Evolutionary conservation across 2,113 vertebrate genomes (phyloP), one percentile per base, ranked within the genome.

Genomic region (Oryctolagus cuniculus): DNA sequence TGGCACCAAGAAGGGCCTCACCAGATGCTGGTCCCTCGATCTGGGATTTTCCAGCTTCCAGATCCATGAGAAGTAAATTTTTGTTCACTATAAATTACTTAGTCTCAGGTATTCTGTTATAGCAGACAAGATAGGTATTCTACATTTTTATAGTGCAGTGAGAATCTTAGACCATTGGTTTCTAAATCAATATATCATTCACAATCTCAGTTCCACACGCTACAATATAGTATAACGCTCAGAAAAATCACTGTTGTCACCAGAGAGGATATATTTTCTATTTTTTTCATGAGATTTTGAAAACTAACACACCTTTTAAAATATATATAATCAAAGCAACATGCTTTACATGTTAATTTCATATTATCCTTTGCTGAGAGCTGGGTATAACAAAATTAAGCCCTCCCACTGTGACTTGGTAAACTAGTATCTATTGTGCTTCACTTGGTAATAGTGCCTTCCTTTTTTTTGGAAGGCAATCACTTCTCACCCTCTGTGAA

Each of bases 101-200:
- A 24, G 53, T 36, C 34, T 80, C 53, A 61, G 29, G 31, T 79
- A 79, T 55, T 79, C 31, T 34, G 38, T 27, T 44, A 27, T 49
- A 38, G 22, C 72, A 74, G 73, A 24, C 11, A 80, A 80, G 55
- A 61, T 12, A 75, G 44, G 31, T 51, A 44, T 66, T 61, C 67
- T 79, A 36, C 25, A 69, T 25, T 79, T 89, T 55, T 66, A 67
- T 21, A 69, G 49, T 38, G 49, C n/a, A 67, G 49, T 89, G 34
- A 67, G 61, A 78, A 67, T 55, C 24, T 67, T 29, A 67, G 22
- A 44, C 5, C 64, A 77, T 66, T 77, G 58, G 38, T 27, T 88
- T 88, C 69, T 82, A 90, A 73, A 73, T 82, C 38, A n/a, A 63
- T 44, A 80, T 31, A 27, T 10, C 38, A 90, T 63, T 91, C 29